Conservation (phyloP, 2,888 invertebrate genomes). For the Bombylius discolor region DNA sequence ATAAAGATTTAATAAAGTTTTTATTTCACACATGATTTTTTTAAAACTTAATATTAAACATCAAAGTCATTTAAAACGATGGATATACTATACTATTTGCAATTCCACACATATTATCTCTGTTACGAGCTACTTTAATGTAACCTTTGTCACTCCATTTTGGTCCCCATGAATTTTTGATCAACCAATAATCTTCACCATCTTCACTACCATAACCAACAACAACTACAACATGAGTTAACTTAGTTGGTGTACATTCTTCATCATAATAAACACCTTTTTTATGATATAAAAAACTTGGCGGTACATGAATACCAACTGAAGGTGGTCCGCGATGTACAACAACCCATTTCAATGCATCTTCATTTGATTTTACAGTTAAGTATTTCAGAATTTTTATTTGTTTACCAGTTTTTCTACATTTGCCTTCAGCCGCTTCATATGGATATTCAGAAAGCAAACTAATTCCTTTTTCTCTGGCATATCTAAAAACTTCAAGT, state of each 20-base stretch:
- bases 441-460: no score
- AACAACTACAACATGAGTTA: slow-evolving; percentile 54
- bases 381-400: slow-evolving; percentile 28
- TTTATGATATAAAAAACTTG: no score
- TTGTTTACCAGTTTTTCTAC: slow-evolving; percentile 27
- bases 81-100: neutral
- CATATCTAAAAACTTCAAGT: no score
- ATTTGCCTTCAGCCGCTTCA: slow-evolving; percentile 19
- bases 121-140: neutral
- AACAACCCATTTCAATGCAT: slow-evolving; percentile 55
- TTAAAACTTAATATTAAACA: no score
- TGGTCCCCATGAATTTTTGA: neutral
- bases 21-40: no score
- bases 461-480: no score
- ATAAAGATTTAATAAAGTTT: no score
- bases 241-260: slow-evolving; percentile 33
- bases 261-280: slow-evolving; percentile 46
- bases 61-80: no score
- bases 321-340: slow-evolving; percentile 25
- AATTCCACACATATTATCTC: neutral
- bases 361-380: slow-evolving; percentile 31
- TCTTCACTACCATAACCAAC: slow-evolving; percentile 8
- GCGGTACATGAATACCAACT: no score
- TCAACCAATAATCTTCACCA: neutral
- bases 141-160: neutral